A percentile compares a stretch with the other conserved stretches of the same genome.
These are phyloP conservation scores for Nasua narica DNA, from an alignment of 2,797 vertebrate genomes.

Conservation along the genomic window DNA sequence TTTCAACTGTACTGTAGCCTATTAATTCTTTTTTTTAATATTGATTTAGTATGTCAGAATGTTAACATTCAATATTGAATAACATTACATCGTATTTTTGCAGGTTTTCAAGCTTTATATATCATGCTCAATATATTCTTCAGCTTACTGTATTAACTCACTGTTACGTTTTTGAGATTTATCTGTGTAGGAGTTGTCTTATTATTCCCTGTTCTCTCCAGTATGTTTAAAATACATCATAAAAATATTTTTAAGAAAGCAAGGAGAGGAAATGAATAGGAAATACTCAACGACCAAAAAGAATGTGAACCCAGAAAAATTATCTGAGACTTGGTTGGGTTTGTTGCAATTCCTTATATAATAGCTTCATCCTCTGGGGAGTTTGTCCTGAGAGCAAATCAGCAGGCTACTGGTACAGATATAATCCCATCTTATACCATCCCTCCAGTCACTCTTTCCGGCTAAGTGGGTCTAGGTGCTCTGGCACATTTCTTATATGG, in stretches of 20 bases:
- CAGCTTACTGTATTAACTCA: not conserved
- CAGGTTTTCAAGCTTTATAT: not conserved
- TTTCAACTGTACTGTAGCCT: not conserved
- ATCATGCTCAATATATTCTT: not conserved
- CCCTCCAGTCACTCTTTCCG: not conserved
- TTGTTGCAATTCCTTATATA: not conserved
- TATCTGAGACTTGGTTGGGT: not conserved
- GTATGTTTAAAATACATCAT: not conserved
- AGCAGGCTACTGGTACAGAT: not conserved
- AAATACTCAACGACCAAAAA: not conserved
- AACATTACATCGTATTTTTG: not conserved
- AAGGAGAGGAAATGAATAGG: not conserved
- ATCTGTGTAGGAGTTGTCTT: not conserved
- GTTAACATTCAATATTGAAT: not conserved
- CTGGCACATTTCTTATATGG: not conserved
- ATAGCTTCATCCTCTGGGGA: not conserved
- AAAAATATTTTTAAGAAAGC: conserved; percentile 12
- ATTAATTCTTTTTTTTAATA: not conserved
- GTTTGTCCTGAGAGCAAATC: not conserved
- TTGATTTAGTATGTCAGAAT: not conserved
- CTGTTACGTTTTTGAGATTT: conserved; percentile 20
- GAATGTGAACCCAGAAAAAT: not conserved
- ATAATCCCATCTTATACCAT: not conserved
- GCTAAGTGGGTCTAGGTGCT: not conserved
- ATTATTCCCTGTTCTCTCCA: not conserved